Conservation (phyloP, 2,113 vertebrate genomes). For the Sigmodon hispidus region DNA sequence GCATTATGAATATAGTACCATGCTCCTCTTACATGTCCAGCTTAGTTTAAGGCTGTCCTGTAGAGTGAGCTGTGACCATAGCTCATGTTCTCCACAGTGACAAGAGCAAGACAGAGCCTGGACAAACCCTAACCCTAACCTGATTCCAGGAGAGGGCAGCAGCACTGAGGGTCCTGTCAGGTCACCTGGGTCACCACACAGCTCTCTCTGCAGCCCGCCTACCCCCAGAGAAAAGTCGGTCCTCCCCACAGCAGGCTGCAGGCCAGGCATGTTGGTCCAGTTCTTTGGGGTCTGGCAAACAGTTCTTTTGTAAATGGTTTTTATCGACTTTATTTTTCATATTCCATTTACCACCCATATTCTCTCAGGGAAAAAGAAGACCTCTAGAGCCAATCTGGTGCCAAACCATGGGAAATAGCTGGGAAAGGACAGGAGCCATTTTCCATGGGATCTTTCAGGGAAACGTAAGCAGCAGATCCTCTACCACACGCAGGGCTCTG, state of each 20-base stretch:
- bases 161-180: not conserved
- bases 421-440: not conserved
- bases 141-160: not conserved
- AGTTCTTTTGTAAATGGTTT: not conserved
- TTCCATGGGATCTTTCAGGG: rapidly evolving
- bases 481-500: rapidly evolving
- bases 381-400: not conserved
- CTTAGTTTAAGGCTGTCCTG: not conserved
- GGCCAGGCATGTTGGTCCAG: not conserved
- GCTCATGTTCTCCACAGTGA: not conserved
- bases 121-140: no score
- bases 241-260: not conserved
- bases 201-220: not conserved
- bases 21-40: not conserved
- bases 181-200: not conserved
- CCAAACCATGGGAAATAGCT: no score
- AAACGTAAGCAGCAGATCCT: not conserved
- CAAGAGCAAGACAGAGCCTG: not conserved
- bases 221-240: not conserved
- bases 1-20: not conserved
- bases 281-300: not conserved
- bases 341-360: not conserved
- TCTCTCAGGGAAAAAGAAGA: not conserved
- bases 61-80: not conserved
- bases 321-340: not conserved